These are phyloP conservation scores for Formica exsecta DNA, from an alignment of 1,140 invertebrate species.

Conservation along the genomic window DNA sequence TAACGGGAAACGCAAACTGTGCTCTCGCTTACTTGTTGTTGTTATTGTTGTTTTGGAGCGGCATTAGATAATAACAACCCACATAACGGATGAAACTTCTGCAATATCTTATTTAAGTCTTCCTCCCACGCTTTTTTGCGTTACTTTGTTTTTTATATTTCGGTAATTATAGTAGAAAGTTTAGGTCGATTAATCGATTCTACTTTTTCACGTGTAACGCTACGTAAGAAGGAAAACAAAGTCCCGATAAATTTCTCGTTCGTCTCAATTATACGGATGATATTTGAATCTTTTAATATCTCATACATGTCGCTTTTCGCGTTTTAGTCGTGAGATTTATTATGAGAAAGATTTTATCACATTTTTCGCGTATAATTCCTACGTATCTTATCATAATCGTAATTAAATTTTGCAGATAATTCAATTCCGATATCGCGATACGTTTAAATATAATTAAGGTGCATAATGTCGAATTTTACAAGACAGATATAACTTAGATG, in stretches of 20 bases:
- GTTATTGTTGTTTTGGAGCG: conserved; percentile 36
- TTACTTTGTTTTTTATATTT: conserved; percentile 15
- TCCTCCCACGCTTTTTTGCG: not conserved
- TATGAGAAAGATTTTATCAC: conserved; percentile 37
- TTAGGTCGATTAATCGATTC: not conserved
- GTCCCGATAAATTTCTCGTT: not conserved
- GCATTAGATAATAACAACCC: conserved; percentile 45
- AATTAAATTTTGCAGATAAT: conserved; percentile 46
- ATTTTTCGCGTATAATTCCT: conserved; percentile 26
- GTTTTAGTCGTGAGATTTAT: not conserved
- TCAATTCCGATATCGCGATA: conserved; percentile 24
- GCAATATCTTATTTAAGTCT: conserved; percentile 10
- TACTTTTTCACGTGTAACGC: not conserved
- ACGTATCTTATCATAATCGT: conserved; percentile 21
- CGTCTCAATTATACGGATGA: not conserved
- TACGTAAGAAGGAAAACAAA: not conserved
- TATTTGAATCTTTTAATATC: conserved; percentile 4
- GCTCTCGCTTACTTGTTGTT: conserved; percentile 28
- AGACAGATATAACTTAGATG: conserved; percentile 5
- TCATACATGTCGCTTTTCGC: conserved; percentile 26
- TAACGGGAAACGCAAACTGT: conserved; percentile 48
- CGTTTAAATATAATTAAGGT: conserved; percentile 34
- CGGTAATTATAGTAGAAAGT: not conserved
- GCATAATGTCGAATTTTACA: conserved; percentile 19
- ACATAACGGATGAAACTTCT: conserved; percentile 33